Evolutionary conservation across 2,113 vertebrate genomes (phyloP).

Genomic region (Mugil cephalus): DNA sequence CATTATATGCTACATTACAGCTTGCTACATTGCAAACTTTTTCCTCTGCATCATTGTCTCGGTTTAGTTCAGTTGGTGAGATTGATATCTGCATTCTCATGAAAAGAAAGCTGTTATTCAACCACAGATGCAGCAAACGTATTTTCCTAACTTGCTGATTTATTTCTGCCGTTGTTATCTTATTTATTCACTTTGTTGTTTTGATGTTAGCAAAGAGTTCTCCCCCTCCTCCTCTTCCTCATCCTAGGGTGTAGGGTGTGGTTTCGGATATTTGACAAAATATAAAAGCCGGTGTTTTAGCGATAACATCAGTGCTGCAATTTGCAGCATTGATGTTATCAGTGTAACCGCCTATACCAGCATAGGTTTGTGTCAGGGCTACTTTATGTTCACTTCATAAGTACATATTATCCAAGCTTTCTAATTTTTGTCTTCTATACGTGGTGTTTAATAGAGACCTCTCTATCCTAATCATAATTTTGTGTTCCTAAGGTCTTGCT

Average conservation of each 20-base stretch:
- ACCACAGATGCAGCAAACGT: background rate
- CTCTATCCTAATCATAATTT: conserved; percentile 45
- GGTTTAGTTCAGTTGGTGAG: background rate
- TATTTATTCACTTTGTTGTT: too few relatives aligned
- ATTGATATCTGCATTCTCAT: background rate
- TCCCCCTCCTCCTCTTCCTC: too few relatives aligned
- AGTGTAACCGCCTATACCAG: background rate
- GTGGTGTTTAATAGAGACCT: conserved; percentile 34
- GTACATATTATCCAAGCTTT: conserved; percentile 13
- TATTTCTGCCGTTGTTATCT: background rate
- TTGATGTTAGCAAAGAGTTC: too few relatives aligned
- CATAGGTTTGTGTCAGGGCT: background rate
- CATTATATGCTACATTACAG: background rate
- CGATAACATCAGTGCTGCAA: too few relatives aligned
- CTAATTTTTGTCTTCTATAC: background rate
- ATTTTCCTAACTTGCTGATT: conserved; percentile 15
- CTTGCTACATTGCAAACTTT: too few relatives aligned
- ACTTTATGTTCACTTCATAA: conserved; percentile 4
- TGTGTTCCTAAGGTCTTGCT: conserved; percentile 89
- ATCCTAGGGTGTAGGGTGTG: background rate
- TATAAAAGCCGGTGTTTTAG: too few relatives aligned
- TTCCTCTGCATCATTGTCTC: too few relatives aligned
- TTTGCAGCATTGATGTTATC: background rate
- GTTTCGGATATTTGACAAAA: background rate
- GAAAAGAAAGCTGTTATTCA: background rate